These are phyloP conservation scores for Zeuzera pyrina DNA, from an alignment of 2,888 invertebrate genomes.

Conservation along the genomic window DNA sequence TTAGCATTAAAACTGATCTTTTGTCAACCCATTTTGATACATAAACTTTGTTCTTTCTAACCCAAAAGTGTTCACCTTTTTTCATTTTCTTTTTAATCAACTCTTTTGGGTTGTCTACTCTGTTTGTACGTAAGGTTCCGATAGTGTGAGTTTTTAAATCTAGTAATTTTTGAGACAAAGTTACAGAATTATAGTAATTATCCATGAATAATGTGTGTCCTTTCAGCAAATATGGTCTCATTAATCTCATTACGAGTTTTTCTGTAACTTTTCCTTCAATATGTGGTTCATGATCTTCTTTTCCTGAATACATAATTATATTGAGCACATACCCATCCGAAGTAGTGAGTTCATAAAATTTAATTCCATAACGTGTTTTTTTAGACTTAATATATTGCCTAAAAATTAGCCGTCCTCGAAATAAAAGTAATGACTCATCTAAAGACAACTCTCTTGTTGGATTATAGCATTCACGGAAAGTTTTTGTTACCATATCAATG, in stretches of 20 bases:
- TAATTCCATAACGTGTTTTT: conserved; percentile 24
- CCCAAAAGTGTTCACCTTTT: conserved; percentile 15
- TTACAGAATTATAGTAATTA: conserved; percentile 18
- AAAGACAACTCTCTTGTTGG: conserved; percentile 17
- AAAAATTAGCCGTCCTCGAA: conserved; percentile 20
- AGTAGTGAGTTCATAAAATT: conserved; percentile 22
- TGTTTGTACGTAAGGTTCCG: conserved; percentile 16
- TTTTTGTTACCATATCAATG: conserved; percentile 14
- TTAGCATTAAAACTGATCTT: conserved; percentile 13
- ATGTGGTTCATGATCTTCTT: conserved; percentile 10
- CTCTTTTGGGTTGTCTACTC: conserved; percentile 15
- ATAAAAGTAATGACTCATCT: conserved; percentile 20
- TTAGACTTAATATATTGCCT: conserved; percentile 21
- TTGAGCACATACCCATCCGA: conserved; percentile 24
- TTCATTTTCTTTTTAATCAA: conserved; percentile 13
- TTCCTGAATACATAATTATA: conserved; percentile 21
- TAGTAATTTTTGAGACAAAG: conserved; percentile 14
- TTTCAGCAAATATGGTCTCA: conserved; percentile 17
- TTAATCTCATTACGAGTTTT: conserved; percentile 14
- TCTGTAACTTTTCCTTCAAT: conserved; percentile 15
- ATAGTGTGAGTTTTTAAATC: conserved; percentile 15
- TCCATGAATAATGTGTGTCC: conserved; percentile 19
- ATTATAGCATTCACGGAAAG: conserved; percentile 17
- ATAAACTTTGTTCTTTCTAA: conserved; percentile 15
- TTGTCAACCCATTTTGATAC: conserved; percentile 15